Base-by-base conservation (phyloP, 1,140 invertebrate species). In the Physella acuta region DNA sequence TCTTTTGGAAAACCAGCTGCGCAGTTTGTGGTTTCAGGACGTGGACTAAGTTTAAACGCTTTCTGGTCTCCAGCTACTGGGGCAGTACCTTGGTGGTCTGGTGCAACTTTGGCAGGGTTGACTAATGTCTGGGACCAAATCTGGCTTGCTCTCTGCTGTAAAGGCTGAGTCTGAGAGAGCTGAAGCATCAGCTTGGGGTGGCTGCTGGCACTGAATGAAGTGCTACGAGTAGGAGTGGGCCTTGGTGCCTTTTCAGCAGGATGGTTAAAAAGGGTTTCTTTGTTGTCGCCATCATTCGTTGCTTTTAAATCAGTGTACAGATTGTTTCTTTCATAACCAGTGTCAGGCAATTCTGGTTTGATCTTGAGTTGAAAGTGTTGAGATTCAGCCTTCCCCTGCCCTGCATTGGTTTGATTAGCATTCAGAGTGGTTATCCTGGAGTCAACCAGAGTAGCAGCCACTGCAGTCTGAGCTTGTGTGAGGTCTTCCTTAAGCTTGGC, bases 111-210 rank as follows among this genome's bases (percentile, higher is more conserved):
- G 8, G 5, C 8, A 24, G 39, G 39, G 20, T 11, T 8, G 8
- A 11, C 39, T 44, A 11, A 11, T 44, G 39, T 44, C 39, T 44
- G 39, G 20, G 8, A 20, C 39, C 39, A 44, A 11, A 44, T 26
- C 28, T 61, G 34, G 28, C 34, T 8, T 44, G n/a, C 11, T 20
- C 36, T 24, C 8, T 44, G n/a, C 5, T 16, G 24, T 5, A 1
- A 17, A 17, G 58, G 3, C 20, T 44, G 16, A 44, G n/a, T 61
- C 36, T 61, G 59, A 24, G 59, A 39, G 34, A 61, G 28, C 36
- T 61, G 59, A 20, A 39, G 33, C 59, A 61, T 61, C 0, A 61
- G 36, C 17, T 61, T 39, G 14, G 59, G 26, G 36, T 61, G 59
- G 17, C 59, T 39, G 5, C 5, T 16, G 26, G 26, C 52, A 16